phyloP scores from a whole-genome alignment of 2,888 invertebrate genomes.

The Sacculina carcini region DNA sequence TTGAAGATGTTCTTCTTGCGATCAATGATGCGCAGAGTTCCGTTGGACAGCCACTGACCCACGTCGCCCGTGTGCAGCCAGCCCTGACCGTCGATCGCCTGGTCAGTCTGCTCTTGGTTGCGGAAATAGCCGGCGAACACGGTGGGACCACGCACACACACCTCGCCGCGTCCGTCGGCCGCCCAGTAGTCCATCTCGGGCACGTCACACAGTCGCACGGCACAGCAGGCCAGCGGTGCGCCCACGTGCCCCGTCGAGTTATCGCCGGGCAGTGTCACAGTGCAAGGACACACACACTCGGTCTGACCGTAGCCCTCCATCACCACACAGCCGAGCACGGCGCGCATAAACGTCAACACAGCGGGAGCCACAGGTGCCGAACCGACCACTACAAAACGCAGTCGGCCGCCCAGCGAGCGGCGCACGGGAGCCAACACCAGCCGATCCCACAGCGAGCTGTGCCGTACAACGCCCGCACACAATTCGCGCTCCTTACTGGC shows the following conservation, averaged over 20 bases:
- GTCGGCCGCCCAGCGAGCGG: slow-evolving; percentile 67
- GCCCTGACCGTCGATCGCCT: slow-evolving; percentile 63
- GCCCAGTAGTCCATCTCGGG: slow-evolving; percentile 94
- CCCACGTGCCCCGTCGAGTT: slow-evolving; percentile 47
- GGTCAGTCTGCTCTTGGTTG: slow-evolving; percentile 66
- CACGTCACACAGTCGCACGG: slow-evolving; percentile 82
- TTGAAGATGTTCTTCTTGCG: slow-evolving; percentile 97
- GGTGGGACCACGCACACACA: slow-evolving; percentile 80
- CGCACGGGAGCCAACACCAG: slow-evolving; percentile 74
- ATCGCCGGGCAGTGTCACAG: slow-evolving; percentile 72
- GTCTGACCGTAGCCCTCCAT: slow-evolving; percentile 87
- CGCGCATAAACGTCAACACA: slow-evolving; percentile 75
- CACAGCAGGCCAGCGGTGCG: slow-evolving; percentile 80
- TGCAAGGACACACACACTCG: slow-evolving; percentile 71
- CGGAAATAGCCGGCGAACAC: slow-evolving; percentile 72
- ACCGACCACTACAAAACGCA: slow-evolving; percentile 75
- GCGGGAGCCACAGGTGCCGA: slow-evolving; percentile 81
- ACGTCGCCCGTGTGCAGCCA: slow-evolving; percentile 97
- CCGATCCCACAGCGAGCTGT: slow-evolving; percentile 76
- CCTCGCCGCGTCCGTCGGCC: slow-evolving; percentile 41
- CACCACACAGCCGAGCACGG: slow-evolving; percentile 68
- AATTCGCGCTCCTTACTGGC: background rate
- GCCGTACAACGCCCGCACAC: slow-evolving; percentile 49
- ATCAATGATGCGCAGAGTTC: slow-evolving; percentile 84
- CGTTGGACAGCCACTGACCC: slow-evolving; percentile 83